Evolutionary conservation across 1,140 invertebrate genomes (phyloP), one percentile per base, ranked within the genome.

Genomic region (Stegodyphus mimosarum): DNA sequence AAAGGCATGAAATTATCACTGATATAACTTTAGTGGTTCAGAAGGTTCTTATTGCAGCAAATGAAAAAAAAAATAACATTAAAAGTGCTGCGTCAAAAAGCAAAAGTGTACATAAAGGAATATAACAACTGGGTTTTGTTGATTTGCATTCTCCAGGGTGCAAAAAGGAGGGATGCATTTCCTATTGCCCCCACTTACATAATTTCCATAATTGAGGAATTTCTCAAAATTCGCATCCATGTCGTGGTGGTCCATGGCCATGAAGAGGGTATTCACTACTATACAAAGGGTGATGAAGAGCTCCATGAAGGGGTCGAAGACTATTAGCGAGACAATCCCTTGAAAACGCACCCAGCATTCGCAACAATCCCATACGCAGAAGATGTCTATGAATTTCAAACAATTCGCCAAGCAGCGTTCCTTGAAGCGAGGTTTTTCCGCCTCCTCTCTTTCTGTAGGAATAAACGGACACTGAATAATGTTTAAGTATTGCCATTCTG

Each of bases 221-320:
- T 91, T 93, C 75, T 95, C 94, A 93, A 97, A 94, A 89, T 95
- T 94, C 89, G 93, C 94, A 90, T 97, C 94, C 96, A 98, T 98
- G 86, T 96, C 95, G 91, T 98, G 95, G 90, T 98, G 96, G 92
- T 99, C 98, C 90, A 98, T 92, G 13, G 97, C 97, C 98, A 99
- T 99, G 92, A 99, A 99, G 83, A 98, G 92, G 2, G 98, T 99
- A 90, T 99, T 99, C 87, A 98, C 95, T 75, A 99, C 95, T 91
- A 99, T 99, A 91, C 97, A 99, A 64, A 99, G 92, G 10, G 97
- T 99, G 90, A 99, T 99, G 91, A 99, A 99, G 86, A 99, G 92
- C 91, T 99, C 98, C 87, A 99, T 96, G 90, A 99, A 99, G 7
- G 98, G 97, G 93, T 99, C 97, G 91, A 99, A 98, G 78, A 99